Percentiles rank a stretch among this genome's conserved stretches.
phyloP scores from a whole-genome alignment of 1,140 invertebrate genomes.

The Ctenoplectra terminalis region DNA sequence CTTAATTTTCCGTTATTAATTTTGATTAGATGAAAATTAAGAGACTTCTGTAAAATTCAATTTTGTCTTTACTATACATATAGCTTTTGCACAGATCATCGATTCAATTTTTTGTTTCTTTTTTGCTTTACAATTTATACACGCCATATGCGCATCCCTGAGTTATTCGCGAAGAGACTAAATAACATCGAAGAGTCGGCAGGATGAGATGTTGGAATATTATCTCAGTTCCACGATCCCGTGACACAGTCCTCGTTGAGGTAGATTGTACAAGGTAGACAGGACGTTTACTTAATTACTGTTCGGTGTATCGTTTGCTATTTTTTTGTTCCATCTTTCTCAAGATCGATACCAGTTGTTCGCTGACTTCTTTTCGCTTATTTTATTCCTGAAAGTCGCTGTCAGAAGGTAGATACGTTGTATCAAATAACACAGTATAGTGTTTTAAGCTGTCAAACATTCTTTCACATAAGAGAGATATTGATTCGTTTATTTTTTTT shows the following conservation, averaged over 20 bases:
- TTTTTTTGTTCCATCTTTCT: not conserved
- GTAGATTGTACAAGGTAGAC: constrained; percentile 1
- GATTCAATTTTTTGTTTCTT: too few species aligned
- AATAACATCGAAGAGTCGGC: not conserved
- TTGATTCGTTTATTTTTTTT: not conserved
- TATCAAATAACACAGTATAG: not conserved
- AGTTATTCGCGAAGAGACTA: not conserved
- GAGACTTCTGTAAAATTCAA: not conserved
- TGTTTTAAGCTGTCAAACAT: not conserved
- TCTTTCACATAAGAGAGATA: not conserved
- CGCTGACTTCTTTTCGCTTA: not conserved
- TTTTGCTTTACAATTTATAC: not conserved
- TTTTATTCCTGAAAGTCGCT: not conserved
- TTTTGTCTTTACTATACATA: not conserved
- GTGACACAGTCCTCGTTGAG: not conserved
- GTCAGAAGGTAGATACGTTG: not conserved
- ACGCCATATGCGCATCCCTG: too few species aligned
- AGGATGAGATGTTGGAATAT: not conserved
- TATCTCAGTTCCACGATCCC: not conserved
- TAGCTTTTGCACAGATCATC: too few species aligned
- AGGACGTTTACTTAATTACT: not conserved
- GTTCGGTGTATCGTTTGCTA: not conserved
- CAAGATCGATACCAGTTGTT: not conserved
- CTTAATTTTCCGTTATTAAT: too few species aligned
- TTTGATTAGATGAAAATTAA: not conserved